Evolutionary conservation across 2,113 vertebrate species (phyloP).

Genomic region (Vulpes vulpes): DNA sequence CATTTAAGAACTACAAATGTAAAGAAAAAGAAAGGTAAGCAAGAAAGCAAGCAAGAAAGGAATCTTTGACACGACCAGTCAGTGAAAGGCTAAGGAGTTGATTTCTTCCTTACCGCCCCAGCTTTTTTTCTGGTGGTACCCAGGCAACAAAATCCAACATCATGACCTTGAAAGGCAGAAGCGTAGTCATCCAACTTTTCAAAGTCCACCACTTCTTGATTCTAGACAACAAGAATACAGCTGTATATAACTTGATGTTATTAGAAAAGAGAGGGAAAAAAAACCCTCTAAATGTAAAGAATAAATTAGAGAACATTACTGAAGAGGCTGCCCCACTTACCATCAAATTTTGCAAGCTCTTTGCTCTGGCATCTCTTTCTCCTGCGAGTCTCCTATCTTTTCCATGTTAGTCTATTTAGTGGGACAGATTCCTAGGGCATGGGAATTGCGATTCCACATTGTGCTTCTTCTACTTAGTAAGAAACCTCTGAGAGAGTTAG

Average conservation of each 20-base stretch:
- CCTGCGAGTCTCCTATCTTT: background rate
- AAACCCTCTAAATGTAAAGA: constrained; percentile 44
- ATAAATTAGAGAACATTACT: background rate
- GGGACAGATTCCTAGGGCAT: background rate
- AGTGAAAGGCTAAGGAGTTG: background rate
- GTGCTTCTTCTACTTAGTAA: background rate
- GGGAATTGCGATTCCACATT: background rate
- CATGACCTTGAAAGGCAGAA: constrained; percentile 89
- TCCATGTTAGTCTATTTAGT: background rate
- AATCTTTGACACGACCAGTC: background rate
- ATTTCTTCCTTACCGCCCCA: constrained; percentile 86
- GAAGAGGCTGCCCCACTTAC: background rate
- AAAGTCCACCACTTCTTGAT: constrained; percentile 94
- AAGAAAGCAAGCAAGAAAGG: constrained; percentile 25
- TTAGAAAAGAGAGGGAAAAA: background rate
- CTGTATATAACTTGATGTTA: background rate
- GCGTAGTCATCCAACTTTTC: constrained; percentile 90
- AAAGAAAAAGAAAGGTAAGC: background rate
- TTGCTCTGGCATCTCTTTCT: background rate
- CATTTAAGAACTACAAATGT: background rate
- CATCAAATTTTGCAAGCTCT: background rate
- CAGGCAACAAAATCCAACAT: constrained; percentile 94
- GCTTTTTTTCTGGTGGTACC: constrained; percentile 91
- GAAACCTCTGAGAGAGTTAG: background rate
- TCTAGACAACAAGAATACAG: constrained; percentile 81